Conservation (phyloP, 2,113 vertebrate genomes). For the Notechis scutatus region DNA sequence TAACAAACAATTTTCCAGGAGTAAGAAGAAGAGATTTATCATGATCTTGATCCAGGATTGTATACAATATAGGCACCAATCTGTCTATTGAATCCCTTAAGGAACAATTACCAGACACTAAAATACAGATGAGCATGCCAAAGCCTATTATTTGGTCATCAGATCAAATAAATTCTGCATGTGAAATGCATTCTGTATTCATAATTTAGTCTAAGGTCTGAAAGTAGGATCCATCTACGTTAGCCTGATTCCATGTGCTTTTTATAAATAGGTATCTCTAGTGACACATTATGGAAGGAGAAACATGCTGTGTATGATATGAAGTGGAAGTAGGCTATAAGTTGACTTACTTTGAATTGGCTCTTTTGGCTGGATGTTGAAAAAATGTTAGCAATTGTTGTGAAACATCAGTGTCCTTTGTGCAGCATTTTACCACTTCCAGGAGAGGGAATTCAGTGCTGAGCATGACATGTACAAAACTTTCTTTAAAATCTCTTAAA, state of each 20-base stretch:
- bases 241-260: not conserved
- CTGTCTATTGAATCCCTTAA: not conserved
- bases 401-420: not conserved
- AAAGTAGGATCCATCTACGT: not conserved
- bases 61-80: not conserved
- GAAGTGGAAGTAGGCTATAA: not conserved
- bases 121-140: not conserved
- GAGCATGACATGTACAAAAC: not conserved
- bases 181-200: not conserved
- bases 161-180: not conserved
- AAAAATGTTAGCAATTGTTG: not conserved
- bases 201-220: not conserved
- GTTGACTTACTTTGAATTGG: not conserved
- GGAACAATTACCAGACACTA: not conserved
- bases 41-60: not conserved
- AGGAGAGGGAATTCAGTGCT: not conserved
- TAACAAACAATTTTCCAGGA: not conserved
- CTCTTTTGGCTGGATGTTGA: not conserved
- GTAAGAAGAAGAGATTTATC: not conserved
- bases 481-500: not conserved
- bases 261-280: not conserved
- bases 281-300: not conserved
- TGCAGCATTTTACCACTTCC: not conserved
- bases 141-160: not conserved
- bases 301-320: not conserved